Base-by-base conservation (phyloP, 2,888 invertebrate genomes). In the Sicus ferrugineus region DNA sequence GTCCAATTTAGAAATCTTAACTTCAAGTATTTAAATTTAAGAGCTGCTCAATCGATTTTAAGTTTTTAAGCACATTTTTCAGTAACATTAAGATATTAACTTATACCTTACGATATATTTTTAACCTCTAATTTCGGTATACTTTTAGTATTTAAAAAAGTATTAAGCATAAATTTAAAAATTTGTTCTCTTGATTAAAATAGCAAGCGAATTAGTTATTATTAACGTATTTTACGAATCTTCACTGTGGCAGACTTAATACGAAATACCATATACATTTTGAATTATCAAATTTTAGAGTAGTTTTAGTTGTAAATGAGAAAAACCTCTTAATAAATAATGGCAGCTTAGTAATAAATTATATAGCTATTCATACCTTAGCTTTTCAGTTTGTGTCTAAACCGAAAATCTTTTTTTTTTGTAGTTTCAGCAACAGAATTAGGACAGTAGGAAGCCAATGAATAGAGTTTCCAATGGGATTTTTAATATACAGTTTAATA, bases 181-280 rank as follows among this genome's bases (percentile, higher is more conserved):
- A n/a, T n/a, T 34, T 34, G 14, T 34, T 34, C 42, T 0, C 42
- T 42, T 42, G 5, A 42, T n/a, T 42, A n/a, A 42, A 42, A 42
- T 42, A 16, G 42, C 4, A 9, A 42, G 4, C 4, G n/a, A 7
- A 3, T 16, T 42, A 42, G 4, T 42, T 42, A 42, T 42, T 42
- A 42, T 42, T n/a, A n/a, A 42, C 16, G 16, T 42, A 42, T n/a
- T 42, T n/a, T 16, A 19, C 16, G 5, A 28, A 64, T 64, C 62
- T 64, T 64, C 63, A 64, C 63, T 64, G 30, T 28, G 63, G 63
- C 63, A 64, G 63, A 64, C 50, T 64, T 50, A 50, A 50, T 30
- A 48, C 4, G 34, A 48, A 63, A 28, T 28, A 28, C 23, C 42
- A 28, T 46, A 63, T 48, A 16, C 19, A 48, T 30, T 28, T 59